phyloP scores from a whole-genome alignment of 2,888 invertebrate species.

The Pomacea canaliculata region DNA sequence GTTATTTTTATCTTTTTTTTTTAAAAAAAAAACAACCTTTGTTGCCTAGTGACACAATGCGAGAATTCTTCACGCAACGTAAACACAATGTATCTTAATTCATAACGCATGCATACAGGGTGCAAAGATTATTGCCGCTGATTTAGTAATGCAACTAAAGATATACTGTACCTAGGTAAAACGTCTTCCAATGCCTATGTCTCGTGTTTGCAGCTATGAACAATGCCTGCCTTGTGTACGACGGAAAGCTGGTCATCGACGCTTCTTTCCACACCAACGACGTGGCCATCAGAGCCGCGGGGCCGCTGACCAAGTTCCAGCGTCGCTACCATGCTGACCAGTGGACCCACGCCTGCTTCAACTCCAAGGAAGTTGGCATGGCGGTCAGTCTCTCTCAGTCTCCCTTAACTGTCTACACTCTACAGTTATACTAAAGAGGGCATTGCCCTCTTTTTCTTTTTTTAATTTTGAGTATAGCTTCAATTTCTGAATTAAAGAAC shows the following conservation, averaged over 20 bases:
- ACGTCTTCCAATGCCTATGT: neutral
- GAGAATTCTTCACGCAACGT: no score
- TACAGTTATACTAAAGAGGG: neutral
- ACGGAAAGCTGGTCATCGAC: conserved; percentile 69
- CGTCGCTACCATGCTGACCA: conserved; percentile 68
- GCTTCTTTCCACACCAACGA: conserved; percentile 70
- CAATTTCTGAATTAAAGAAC: neutral
- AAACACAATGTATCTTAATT: no score
- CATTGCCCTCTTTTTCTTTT: neutral
- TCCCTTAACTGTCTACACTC: neutral
- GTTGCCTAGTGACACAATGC: no score
- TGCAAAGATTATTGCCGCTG: no score
- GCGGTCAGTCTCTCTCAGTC: conserved; percentile 47
- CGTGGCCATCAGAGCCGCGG: conserved; percentile 67
- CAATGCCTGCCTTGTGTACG: conserved; percentile 69
- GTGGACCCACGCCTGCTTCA: conserved; percentile 68
- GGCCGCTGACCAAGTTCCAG: conserved; percentile 69
- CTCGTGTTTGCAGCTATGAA: conserved; percentile 60
- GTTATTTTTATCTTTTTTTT: no score
- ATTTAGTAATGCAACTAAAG: no score
- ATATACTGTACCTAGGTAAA: no score
- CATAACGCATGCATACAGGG: no score
- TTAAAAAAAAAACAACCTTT: no score
- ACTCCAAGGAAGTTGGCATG: conserved; percentile 69
- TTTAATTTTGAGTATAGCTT: no score